A percentile compares a stretch with the other conserved stretches of the same genome.
Conservation (phyloP, 2,113 vertebrate genomes). For the Dromiciops gliroides region DNA sequence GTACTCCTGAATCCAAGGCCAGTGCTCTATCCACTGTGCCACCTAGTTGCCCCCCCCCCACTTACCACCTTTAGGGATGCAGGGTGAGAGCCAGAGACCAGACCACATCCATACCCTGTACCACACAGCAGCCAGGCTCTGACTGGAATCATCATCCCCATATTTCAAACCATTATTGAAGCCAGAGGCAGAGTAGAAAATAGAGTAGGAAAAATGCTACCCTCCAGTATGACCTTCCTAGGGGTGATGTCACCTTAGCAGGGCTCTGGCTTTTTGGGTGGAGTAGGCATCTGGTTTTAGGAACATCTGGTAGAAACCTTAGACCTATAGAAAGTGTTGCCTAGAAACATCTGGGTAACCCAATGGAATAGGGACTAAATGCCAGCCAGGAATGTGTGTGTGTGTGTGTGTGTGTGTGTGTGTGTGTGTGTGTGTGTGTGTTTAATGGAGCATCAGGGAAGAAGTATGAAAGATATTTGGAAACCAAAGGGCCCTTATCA, state of each 20-base stretch:
- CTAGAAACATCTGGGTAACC: neutral
- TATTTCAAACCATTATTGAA: conserved; percentile 17
- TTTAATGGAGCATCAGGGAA: neutral
- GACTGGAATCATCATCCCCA: neutral
- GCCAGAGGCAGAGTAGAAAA: conserved; percentile 22
- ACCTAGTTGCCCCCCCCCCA: too few relatives aligned
- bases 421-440: too few relatives aligned
- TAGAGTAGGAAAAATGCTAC: conserved; percentile 24
- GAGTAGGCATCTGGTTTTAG: neutral
- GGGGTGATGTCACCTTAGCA: neutral
- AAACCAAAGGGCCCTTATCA: neutral
- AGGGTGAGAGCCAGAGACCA: neutral
- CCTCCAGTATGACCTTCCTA: neutral
- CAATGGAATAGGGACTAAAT: neutral
- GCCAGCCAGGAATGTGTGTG: neutral
- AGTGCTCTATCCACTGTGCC: too few relatives aligned
- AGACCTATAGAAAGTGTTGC: neutral
- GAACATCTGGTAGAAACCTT: neutral
- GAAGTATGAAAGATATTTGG: neutral
- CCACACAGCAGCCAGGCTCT: neutral
- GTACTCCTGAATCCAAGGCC: too few relatives aligned
- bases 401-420: too few relatives aligned
- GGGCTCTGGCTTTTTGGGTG: neutral
- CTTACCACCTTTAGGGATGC: conserved; percentile 2
- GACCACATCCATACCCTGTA: neutral